These are phyloP conservation scores for Pantherophis guttatus DNA, from an alignment of 2,113 vertebrate genomes.

Conservation along the genomic window DNA sequence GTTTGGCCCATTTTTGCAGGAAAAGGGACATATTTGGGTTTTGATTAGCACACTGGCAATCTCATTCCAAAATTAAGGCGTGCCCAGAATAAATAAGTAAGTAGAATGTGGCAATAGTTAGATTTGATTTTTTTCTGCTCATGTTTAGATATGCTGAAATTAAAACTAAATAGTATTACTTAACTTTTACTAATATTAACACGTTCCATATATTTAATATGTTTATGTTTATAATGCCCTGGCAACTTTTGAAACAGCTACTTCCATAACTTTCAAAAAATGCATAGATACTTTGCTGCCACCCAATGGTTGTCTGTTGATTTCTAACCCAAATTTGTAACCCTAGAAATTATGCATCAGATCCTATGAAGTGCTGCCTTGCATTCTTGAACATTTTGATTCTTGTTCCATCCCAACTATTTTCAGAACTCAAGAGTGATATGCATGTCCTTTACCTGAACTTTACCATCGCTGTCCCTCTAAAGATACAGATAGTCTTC, in stretches of 20 bases:
- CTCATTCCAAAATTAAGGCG: background rate
- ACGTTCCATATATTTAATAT: background rate
- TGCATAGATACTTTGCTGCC: background rate
- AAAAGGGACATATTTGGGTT: background rate
- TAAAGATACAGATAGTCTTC: background rate
- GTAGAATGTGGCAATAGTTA: background rate
- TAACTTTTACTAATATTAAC: background rate
- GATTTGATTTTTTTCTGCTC: background rate
- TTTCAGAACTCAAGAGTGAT: background rate
- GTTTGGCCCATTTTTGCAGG: background rate
- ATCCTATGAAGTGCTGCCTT: background rate
- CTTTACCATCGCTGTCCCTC: background rate
- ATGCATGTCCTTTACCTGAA: background rate
- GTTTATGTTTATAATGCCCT: background rate
- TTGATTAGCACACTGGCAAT: background rate
- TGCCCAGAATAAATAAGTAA: background rate
- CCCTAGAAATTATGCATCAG: background rate
- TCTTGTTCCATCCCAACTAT: background rate
- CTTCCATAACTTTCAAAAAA: background rate
- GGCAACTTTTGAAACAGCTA: background rate
- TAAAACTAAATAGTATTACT: background rate
- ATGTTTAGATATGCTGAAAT: background rate
- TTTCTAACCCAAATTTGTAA: background rate
- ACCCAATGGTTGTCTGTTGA: background rate
- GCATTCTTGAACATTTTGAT: background rate